Base-by-base conservation (phyloP, 2,113 vertebrate species). In the Rhynchomys soricoides region DNA sequence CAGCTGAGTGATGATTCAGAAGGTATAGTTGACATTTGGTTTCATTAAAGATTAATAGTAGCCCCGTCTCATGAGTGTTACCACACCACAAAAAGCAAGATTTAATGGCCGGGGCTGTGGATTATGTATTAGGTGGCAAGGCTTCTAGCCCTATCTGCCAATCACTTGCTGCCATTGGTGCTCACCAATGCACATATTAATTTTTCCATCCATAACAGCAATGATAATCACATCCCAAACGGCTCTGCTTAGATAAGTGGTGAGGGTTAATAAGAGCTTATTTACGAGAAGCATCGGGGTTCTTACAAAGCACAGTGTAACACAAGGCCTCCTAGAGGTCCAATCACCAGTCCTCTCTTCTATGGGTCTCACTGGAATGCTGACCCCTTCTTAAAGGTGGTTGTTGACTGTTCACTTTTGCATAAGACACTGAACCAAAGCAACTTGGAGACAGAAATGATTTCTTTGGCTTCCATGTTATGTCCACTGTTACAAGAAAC, bases 41-140 rank as follows among this genome's bases (percentile, higher is more conserved):
- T 97, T 96, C 89, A 95, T 95, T 95, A 95, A 96, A 97, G 96
- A 97, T 97, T 95, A 95, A 95, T 96, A 94, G 90, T 71, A 87
- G 78, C 34, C 19, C 4, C 37, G 91, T 45, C 90, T 92, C 64
- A 52, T 77, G 71, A 95, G 73, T 73, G 75, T 89, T 94, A 21
- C 92, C 43, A 3, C 85, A 95, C 96, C 94, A 88, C 93, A 91
- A 78, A 96, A 95, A 90, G 71, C 50, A 92, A 96, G 92, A 95
- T 93, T 96, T 92, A 95, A 77, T 86, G 75, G 37, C 90, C 45
- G 1, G 91, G 83, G 15, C 85, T 88, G 40, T 86, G 73, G 92
- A 83, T 96, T 96, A 95, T 89, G 40, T 95, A 96, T 95, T 95
- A 96, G 92, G 77, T 95, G 90, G 92, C 96, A 96, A 95, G 95